Evolutionary conservation across 2,888 invertebrate genomes (phyloP).

Genomic region (Rhogogaster chlorosoma): DNA sequence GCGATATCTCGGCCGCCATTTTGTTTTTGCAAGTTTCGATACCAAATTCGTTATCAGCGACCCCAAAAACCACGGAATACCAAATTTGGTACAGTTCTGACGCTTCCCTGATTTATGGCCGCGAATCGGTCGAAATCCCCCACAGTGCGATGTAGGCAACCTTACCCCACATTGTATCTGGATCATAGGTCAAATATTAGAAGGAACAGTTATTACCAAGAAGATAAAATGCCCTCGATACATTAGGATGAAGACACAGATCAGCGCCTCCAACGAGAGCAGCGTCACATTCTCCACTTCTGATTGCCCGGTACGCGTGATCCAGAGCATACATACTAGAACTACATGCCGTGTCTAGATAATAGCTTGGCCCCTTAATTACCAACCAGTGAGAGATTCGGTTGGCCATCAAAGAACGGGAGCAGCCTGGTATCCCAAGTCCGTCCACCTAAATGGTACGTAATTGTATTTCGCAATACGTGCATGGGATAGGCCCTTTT

Average conservation of each 20-base stretch:
- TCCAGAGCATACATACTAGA: neutral
- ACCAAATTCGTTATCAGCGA: too few relatives aligned
- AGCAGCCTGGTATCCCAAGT: neutral
- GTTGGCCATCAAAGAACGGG: neutral
- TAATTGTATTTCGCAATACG: too few relatives aligned
- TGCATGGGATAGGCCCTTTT: too few relatives aligned
- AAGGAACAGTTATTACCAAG: neutral
- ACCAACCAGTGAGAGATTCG: neutral
- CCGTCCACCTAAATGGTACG: neutral
- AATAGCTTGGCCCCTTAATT: slow-evolving; percentile 85
- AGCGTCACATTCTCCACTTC: neutral
- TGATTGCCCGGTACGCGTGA: neutral
- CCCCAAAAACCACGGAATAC: too few relatives aligned
- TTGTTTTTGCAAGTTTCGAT: too few relatives aligned
- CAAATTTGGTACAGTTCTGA: too few relatives aligned
- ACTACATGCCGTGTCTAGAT: slow-evolving; percentile 93
- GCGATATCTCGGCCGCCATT: too few relatives aligned
- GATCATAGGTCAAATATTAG: neutral
- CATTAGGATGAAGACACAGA: neutral
- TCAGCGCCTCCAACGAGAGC: neutral
- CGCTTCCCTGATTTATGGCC: too few relatives aligned
- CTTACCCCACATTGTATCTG: too few relatives aligned
- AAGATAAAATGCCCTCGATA: neutral
- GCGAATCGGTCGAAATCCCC: too few relatives aligned
- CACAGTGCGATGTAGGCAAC: too few relatives aligned